Conservation (phyloP, 2,888 invertebrate species). For the Leptinotarsa tumamoca region DNA sequence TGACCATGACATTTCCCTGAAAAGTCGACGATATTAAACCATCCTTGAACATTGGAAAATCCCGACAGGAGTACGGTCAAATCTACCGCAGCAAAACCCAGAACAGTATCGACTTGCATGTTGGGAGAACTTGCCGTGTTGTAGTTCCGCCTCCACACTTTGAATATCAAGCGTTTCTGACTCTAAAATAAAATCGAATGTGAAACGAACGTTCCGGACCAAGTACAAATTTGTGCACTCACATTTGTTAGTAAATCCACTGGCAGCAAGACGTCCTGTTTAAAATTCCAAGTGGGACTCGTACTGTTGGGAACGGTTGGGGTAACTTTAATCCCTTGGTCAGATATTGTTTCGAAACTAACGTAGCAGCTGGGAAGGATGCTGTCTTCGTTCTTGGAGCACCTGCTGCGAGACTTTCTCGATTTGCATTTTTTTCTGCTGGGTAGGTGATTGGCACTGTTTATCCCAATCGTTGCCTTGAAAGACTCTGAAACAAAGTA, state of each 20-base stretch:
- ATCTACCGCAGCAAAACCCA: constrained; percentile 74
- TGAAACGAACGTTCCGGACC: neutral
- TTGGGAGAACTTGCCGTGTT: constrained; percentile 67
- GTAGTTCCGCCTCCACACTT: constrained; percentile 72
- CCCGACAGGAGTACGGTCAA: constrained; percentile 69
- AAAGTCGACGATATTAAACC: constrained; percentile 75
- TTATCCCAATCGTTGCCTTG: constrained; percentile 69
- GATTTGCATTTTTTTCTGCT: constrained; percentile 61
- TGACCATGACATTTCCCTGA: constrained; percentile 72
- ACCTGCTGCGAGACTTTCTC: constrained; percentile 59
- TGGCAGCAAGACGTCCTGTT: constrained; percentile 67
- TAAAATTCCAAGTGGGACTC: constrained; percentile 71
- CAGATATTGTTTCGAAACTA: constrained; percentile 69
- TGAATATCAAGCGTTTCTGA: constrained; percentile 71
- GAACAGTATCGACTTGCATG: constrained; percentile 70
- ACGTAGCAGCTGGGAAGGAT: constrained; percentile 73
- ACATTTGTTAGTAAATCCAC: constrained; percentile 70
- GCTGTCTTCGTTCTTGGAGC: constrained; percentile 60
- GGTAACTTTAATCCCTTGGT: constrained; percentile 64
- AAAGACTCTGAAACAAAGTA: constrained; percentile 54
- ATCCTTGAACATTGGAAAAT: constrained; percentile 71
- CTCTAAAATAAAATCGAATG: constrained; percentile 63
- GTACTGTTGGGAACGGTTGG: constrained; percentile 68
- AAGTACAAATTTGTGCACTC: constrained; percentile 55
- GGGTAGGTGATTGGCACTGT: constrained; percentile 71